Base-by-base conservation (phyloP, 2,888 invertebrate genomes). In the Drosophila atroscutellata region DNA sequence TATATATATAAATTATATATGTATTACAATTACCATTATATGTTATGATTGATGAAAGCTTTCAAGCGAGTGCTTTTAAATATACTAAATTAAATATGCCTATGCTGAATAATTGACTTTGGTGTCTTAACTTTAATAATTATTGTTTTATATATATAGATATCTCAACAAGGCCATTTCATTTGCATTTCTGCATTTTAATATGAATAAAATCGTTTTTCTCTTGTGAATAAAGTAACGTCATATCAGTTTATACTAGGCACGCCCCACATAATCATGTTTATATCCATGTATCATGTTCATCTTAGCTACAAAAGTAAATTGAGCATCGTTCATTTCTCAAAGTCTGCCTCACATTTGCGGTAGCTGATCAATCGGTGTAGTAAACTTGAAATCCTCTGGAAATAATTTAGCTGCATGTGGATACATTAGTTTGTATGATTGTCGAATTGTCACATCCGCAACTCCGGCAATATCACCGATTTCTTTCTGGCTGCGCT, bases 391-490 rank as follows among this genome's bases (percentile, higher is more conserved):
- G 94, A 99, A 99, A 93, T 99, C 99, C 83, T 97, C 97, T 0
- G 99, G 99, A 94, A 99, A 99, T 2, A 99, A 94, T 89, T 97
- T 96, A 2, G 95, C 95, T 1, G 99, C 99, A 91, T 96, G 97
- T 2, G 99, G 98, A 92, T 98, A 97, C 98, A 99, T 98, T 39
- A 98, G 94, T 93, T 99, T 99, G 94, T 99, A 99, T 0, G 99
- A 98, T 92, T 99, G 99, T 34, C 98, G 94, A 82, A 99, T 99
- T 1, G 99, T 99, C 18, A 98, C 99, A 92, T 99, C 99, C 4
- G 99, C 99, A 0, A 99, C 99, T 42, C 99, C 99, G 39, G 99
- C 99, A 83, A 99, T 98, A 91, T 99, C 99, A 0, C 99, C 99
- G 83, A 99, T 99, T 94, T 99, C 99, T 93, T 98, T 99, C 92